Percentiles rank a stretch among this genome's conserved stretches.
Conservation (phyloP, 2,888 invertebrate species). For the Drosophila austrosaltans region DNA sequence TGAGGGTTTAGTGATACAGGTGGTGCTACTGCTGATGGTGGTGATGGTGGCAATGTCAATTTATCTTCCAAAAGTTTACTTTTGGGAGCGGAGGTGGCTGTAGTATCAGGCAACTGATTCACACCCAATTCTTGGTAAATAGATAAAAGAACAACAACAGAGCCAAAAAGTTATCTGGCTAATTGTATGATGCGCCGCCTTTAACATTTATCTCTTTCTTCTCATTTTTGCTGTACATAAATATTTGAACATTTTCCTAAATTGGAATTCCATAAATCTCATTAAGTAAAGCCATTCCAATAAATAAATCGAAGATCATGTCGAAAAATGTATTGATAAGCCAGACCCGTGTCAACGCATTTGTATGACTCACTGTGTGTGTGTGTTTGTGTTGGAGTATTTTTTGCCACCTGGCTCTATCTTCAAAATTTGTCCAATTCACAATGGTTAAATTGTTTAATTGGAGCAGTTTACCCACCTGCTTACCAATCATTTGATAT, state of each 20-base stretch:
- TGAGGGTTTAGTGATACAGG: no score
- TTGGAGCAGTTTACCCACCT: constrained; percentile 3
- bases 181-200: not conserved
- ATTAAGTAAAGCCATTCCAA: not conserved
- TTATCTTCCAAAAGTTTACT: no score
- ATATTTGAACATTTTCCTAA: no score
- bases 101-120: not conserved
- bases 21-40: no score
- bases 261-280: not conserved
- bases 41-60: no score
- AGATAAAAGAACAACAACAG: not conserved
- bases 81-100: not conserved
- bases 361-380: not conserved
- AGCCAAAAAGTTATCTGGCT: constrained; percentile 2
- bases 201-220: not conserved
- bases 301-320: constrained; percentile 10
- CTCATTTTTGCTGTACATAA: not conserved
- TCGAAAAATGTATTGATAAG: not conserved
- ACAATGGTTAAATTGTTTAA: constrained; percentile 2
- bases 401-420: constrained; percentile 3
- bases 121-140: constrained; percentile 14
- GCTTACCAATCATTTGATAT: not conserved
- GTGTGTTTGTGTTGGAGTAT: no score
- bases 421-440: not conserved
- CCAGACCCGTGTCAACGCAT: not conserved